Evolutionary conservation across 2,888 invertebrate genomes (phyloP), one percentile per base, ranked within the genome.

Genomic region (Dione vanillae): DNA sequence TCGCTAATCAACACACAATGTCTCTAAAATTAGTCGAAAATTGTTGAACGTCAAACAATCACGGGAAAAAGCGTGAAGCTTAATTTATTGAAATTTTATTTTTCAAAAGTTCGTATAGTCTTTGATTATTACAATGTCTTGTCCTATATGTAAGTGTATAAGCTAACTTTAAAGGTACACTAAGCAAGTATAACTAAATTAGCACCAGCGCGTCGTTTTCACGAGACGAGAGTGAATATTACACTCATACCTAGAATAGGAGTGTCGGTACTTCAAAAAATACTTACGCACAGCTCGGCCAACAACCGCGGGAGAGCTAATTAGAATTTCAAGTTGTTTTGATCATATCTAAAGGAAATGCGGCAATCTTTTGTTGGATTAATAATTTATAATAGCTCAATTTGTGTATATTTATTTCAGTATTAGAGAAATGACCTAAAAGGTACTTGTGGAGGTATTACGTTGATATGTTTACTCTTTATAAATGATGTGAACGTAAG

Each of bases 161-260:
- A 56, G 5, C n/a, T 35, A 20, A n/a, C 37, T n/a, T 37, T 56
- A 20, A 37, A 37, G 11, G 10, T n/a, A 5, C 35, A 54, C 56
- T 9, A 52, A n/a, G 10, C 68, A 20, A 19, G 16, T 10, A 67
- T 52, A 68, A 67, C 68, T 68, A 73, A 75, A 77, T 77, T 80
- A 79, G 78, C 77, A 78, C 76, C 73, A 69, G 71, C 70, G 75
- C 74, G 77, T 75, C 75, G 76, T 74, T 77, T 77, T 75, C 74
- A 61, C 77, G 76, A 78, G 78, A 75, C 74, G 59, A 77, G 76
- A 78, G 78, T 78, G 78, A 77, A 79, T 56, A 80, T 79, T 78
- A 78, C 78, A 77, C 74, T 73, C 71, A 19, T 71, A 76, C 77
- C 76, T 68, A 20, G 70, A 75, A 76, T 70, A 70, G 73, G 68